phyloP scores from a whole-genome alignment of 2,113 vertebrate species.

The Oplegnathus fasciatus region DNA sequence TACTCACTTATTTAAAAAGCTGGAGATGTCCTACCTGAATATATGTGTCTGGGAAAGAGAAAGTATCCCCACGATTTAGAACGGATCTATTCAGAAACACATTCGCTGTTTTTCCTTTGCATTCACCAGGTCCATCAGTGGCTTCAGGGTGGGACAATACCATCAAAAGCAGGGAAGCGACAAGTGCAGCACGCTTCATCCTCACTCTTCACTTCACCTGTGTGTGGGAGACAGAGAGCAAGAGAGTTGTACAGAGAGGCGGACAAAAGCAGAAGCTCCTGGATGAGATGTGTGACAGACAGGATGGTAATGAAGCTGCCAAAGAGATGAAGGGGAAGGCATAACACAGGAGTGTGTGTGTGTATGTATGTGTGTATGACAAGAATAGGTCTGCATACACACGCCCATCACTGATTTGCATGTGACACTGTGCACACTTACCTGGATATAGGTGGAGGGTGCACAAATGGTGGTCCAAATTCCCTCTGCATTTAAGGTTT shows the following conservation, averaged over 20 bases:
- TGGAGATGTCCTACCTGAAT: not conserved
- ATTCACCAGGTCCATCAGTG: not conserved
- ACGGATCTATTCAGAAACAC: not conserved
- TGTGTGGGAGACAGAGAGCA: no score
- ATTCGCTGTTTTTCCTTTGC: not conserved
- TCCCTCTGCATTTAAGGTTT: no score
- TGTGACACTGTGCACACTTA: not conserved
- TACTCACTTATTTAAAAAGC: no score
- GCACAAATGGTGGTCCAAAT: no score
- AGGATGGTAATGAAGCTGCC: not conserved
- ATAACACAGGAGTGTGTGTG: not conserved
- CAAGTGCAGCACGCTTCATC: not conserved
- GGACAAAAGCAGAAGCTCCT: not conserved
- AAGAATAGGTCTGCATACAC: no score
- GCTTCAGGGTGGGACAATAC: not conserved
- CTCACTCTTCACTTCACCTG: not conserved
- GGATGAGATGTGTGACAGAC: not conserved
- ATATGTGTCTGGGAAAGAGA: not conserved
- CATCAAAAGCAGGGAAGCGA: not conserved
- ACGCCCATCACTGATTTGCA: not conserved
- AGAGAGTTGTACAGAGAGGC: no score
- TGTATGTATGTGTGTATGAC: not conserved
- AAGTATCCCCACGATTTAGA: not conserved
- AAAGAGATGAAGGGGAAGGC: not conserved
- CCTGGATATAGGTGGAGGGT: no score